Conservation (phyloP, 2,797 vertebrate species). For the Aphelocoma californica region DNA sequence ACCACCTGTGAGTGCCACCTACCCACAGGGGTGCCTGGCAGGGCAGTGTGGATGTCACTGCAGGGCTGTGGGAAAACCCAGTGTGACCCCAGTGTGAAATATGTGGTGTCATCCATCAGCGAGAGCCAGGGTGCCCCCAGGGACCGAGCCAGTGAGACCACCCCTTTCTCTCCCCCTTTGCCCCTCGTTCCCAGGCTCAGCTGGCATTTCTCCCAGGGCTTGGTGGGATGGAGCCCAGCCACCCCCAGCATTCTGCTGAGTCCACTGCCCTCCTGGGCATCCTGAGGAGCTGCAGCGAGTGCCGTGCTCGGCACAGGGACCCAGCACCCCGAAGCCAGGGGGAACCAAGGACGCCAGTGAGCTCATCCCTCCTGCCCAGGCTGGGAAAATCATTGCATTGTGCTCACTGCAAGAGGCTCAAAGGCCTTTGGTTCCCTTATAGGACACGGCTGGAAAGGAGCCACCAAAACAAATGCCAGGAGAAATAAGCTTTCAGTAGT, state of each 20-base stretch:
- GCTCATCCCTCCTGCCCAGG: background rate
- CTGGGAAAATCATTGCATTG: constrained; percentile 60
- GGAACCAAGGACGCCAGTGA: constrained; percentile 26
- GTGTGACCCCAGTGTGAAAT: rapidly evolving
- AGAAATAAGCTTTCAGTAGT: background rate
- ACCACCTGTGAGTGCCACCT: background rate
- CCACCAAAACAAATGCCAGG: constrained; percentile 2
- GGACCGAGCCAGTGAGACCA: rapidly evolving
- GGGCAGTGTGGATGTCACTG: background rate
- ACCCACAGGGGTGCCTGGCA: background rate
- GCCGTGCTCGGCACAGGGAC: background rate
- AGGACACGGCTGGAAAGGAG: constrained; percentile 23
- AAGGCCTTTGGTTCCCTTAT: constrained; percentile 56
- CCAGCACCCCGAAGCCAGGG: rapidly evolving
- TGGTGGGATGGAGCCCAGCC: background rate
- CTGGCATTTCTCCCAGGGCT: background rate
- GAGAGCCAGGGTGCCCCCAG: background rate
- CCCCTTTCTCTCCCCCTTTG: background rate
- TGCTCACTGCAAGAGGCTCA: constrained; percentile 19
- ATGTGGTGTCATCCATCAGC: rapidly evolving
- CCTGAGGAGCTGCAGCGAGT: rapidly evolving
- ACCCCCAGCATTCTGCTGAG: rapidly evolving
- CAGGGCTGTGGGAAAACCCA: background rate
- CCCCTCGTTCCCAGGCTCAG: background rate
- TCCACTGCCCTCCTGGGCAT: rapidly evolving